A percentile compares a stretch with the other conserved stretches of the same genome.
Evolutionary conservation across 2,113 vertebrate species (phyloP).

Genomic region (Dascyllus trimaculatus): DNA sequence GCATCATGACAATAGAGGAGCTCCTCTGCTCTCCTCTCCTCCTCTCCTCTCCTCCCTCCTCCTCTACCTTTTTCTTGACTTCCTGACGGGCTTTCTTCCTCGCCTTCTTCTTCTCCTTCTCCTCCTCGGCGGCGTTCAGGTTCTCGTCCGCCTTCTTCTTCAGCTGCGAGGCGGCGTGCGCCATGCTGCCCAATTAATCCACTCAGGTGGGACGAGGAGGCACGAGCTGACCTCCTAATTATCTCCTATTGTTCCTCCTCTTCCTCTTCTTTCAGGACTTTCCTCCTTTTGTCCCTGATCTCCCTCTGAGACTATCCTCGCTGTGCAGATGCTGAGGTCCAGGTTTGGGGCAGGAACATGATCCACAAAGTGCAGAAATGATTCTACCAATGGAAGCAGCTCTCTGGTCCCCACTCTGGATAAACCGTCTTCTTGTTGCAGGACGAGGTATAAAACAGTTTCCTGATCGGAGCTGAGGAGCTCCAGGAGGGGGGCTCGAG

Average conservation of each 20-base stretch:
- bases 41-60: not conserved
- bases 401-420: slow-evolving; percentile 4
- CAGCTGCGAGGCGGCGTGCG: slow-evolving; percentile 97
- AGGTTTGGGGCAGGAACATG: slow-evolving; percentile 37
- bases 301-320: slow-evolving; percentile 49
- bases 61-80: slow-evolving; percentile 97
- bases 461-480: not conserved
- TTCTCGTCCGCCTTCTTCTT: slow-evolving; percentile 98
- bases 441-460: slow-evolving; percentile 30
- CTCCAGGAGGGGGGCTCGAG: slow-evolving; percentile 40
- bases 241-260: slow-evolving; percentile 69
- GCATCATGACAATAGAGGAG: slow-evolving; percentile 74
- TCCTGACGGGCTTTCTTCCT: slow-evolving; percentile 92
- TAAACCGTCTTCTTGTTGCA: slow-evolving; percentile 19
- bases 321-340: slow-evolving; percentile 51
- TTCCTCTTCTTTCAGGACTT: slow-evolving; percentile 24
- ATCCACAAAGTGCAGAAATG: slow-evolving; percentile 54
- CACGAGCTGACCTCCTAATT: too few species aligned
- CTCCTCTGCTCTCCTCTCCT: slow-evolving; percentile 32
- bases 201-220: slow-evolving; percentile 73
- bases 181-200: slow-evolving; percentile 91
- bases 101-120: slow-evolving; percentile 92
- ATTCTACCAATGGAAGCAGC: not conserved
- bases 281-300: slow-evolving; percentile 48
- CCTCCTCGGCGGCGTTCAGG: slow-evolving; percentile 92